phyloP scores from a whole-genome alignment of 2,113 vertebrate genomes.

The Carassius auratus region DNA sequence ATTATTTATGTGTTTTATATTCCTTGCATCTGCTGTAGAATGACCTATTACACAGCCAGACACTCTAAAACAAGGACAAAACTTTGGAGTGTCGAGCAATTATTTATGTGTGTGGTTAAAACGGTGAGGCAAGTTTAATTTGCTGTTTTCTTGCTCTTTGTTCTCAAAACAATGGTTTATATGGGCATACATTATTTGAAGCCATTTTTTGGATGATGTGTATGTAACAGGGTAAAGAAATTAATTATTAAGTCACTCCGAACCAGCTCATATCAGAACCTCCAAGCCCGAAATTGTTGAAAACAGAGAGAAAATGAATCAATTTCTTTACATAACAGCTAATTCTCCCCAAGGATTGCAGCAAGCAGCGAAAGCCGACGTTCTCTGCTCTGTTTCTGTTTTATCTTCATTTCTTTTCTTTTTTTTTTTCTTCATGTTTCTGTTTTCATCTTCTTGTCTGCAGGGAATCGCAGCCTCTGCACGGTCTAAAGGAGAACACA shows the following conservation, averaged over 20 bases:
- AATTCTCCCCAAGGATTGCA: constrained; percentile 35
- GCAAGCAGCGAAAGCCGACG: constrained; percentile 22
- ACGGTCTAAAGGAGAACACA: constrained; percentile 97
- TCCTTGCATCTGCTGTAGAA: background rate
- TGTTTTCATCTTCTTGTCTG: constrained; percentile 65
- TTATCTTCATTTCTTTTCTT: constrained; percentile 11
- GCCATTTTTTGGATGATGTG: background rate
- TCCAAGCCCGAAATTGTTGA: background rate
- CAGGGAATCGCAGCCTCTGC: constrained; percentile 91
- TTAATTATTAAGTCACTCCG: background rate
- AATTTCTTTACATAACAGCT: constrained; percentile 41
- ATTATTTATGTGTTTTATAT: background rate
- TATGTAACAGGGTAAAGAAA: background rate
- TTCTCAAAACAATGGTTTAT: background rate
- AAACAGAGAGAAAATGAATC: constrained; percentile 16
- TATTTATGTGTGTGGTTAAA: background rate
- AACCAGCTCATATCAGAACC: constrained; percentile 1
- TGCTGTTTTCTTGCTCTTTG: background rate
- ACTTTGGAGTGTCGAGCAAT: background rate
- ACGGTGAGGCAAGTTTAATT: background rate
- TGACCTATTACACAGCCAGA: background rate
- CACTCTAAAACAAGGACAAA: too few species aligned
- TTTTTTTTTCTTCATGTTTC: background rate
- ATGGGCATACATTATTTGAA: background rate
- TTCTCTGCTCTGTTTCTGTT: constrained; percentile 22